phyloP scores from a whole-genome alignment of 2,888 invertebrate species.

The Branchellion lobata region DNA sequence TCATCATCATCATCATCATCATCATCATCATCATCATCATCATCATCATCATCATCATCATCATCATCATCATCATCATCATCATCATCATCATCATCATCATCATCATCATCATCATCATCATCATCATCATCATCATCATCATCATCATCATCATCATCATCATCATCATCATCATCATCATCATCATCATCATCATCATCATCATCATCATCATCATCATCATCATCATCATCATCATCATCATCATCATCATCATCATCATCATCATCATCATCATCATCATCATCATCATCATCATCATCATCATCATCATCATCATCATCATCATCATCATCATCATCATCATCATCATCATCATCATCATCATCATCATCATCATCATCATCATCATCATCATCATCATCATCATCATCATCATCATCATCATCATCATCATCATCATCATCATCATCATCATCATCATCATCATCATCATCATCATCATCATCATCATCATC shows the following conservation, averaged over 20 bases:
- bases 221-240: constrained; percentile 33
- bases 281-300: constrained; percentile 33
- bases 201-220: constrained; percentile 39
- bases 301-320: constrained; percentile 31
- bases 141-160: constrained; percentile 39
- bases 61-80: constrained; percentile 31
- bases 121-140: constrained; percentile 31
- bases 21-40: constrained; percentile 39
- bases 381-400: constrained; percentile 39
- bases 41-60: constrained; percentile 33
- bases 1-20: constrained; percentile 31
- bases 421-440: constrained; percentile 31
- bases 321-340: constrained; percentile 39
- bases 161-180: constrained; percentile 33
- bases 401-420: constrained; percentile 33
- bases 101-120: constrained; percentile 33
- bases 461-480: constrained; percentile 12
- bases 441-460: constrained; percentile 39
- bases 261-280: constrained; percentile 39
- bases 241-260: constrained; percentile 31
- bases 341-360: constrained; percentile 33
- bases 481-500: neutral
- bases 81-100: constrained; percentile 39
- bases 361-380: constrained; percentile 31
- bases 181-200: constrained; percentile 31